Evolutionary conservation across 2,888 invertebrate genomes (phyloP).

Genomic region (Eudasyphora cyanicolor): DNA sequence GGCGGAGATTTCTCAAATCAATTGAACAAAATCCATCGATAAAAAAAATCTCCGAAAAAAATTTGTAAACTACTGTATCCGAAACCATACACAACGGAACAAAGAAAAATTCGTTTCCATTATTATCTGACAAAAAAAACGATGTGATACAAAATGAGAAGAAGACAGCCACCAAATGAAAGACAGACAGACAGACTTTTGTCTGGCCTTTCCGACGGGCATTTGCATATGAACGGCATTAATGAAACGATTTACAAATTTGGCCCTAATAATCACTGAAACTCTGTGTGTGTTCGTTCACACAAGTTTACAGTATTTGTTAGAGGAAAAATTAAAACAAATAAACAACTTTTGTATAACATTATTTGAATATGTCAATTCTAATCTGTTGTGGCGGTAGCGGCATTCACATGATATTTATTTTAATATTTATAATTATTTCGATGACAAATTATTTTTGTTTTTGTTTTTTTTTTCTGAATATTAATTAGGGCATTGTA

Average conservation of each 20-base stretch:
- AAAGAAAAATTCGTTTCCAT: not conserved
- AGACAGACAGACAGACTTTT: not conserved
- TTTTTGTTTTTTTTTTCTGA: not conserved
- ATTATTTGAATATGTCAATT: constrained; percentile 1
- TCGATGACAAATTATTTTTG: not conserved
- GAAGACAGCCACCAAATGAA: not conserved
- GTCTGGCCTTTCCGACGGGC: not conserved
- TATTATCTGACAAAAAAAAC: not conserved
- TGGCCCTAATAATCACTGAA: not conserved
- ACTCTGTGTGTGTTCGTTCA: no score
- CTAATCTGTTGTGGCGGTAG: not conserved
- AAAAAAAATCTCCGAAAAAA: no score
- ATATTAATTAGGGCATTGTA: not conserved
- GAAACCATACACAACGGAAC: not conserved
- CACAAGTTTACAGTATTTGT: not conserved
- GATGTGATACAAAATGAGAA: not conserved
- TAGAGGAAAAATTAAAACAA: not conserved
- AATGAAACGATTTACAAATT: not conserved
- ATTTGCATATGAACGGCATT: not conserved
- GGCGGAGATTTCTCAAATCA: no score
- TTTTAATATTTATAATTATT: not conserved
- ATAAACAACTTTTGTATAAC: not conserved
- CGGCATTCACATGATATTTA: not conserved
- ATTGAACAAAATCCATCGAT: no score
- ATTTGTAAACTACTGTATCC: no score